A percentile compares a stretch with the other conserved stretches of the same genome.
These are phyloP conservation scores for Poeciliopsis occidentalis DNA, from an alignment of 2,113 vertebrate species.

Conservation along the genomic window DNA sequence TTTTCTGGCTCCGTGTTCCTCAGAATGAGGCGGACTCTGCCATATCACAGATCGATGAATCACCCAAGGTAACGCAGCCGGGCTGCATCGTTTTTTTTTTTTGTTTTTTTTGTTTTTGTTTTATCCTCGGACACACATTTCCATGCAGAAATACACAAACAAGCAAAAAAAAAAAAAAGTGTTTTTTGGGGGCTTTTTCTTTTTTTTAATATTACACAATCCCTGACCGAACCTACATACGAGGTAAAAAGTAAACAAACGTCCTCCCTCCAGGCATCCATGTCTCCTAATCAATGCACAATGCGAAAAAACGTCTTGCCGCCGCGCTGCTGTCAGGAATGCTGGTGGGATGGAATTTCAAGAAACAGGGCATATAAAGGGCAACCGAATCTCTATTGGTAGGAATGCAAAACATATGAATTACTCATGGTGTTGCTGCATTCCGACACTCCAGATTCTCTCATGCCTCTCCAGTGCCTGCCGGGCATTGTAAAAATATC, in stretches of 20 bases:
- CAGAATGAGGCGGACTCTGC: slow-evolving; percentile 44
- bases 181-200: too few species aligned
- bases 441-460: slow-evolving; percentile 27
- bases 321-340: slow-evolving; percentile 16
- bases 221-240: slow-evolving; percentile 23
- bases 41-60: slow-evolving; percentile 70
- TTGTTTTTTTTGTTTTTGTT: too few species aligned
- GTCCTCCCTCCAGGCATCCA: slow-evolving; percentile 23
- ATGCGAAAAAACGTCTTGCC: slow-evolving; percentile 32
- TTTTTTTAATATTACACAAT: slow-evolving; percentile 15
- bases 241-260: slow-evolving; percentile 12
- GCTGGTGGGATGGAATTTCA: slow-evolving; percentile 28
- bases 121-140: slow-evolving; percentile 36
- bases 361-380: slow-evolving; percentile 71
- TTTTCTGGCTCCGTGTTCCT: slow-evolving; percentile 31
- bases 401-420: slow-evolving; percentile 64
- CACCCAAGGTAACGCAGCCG: slow-evolving; percentile 53
- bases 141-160: slow-evolving; percentile 24
- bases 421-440: slow-evolving; percentile 71
- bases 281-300: slow-evolving; percentile 47
- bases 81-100: slow-evolving; percentile 9
- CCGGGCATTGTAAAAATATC: slow-evolving; percentile 24
- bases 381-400: slow-evolving; percentile 55
- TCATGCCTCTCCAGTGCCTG: slow-evolving; percentile 29
- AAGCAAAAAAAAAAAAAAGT: not conserved